Base-by-base conservation (phyloP, 2,888 invertebrate species). In the Drosophila melanosoma region DNA sequence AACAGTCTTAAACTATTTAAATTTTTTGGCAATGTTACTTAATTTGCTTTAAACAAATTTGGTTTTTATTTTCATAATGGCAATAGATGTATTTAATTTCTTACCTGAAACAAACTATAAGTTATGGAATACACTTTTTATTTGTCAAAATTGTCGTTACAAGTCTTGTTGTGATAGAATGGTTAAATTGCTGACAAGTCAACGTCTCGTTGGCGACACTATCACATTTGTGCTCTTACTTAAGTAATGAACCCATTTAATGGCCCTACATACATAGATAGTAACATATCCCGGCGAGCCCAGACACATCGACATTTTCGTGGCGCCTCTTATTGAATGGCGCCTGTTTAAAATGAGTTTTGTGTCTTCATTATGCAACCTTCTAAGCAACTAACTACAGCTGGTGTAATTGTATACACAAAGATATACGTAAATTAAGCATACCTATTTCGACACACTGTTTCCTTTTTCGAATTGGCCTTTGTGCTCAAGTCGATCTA, bases 401-500 rank as follows among this genome's bases (percentile, higher is more conserved):
- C 60, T 78, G 73, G 26, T 20, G 29, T 65, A 54, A 63, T 56
- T 32, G 52, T 63, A 73, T 42, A 40, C 48, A 51, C n/a, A 33
- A 33, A 40, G 45, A 35, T 26, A 45, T 23, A 20, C n/a, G 15
- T 15, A 26, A 33, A 33, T 29, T 35, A 40, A 40, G 15, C 17
- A 33, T 48, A 49, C 5, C 48, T 29, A 48, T 33, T 57, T 8
- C 4, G 26, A 23, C 17, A 33, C 38, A 51, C 32, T 68, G 57
- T 48, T 63, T 20, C 26, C 42, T 23, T 45, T 10, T 15, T 52
- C 36, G 58, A 15, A 23, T 48, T 33, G 62, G 23, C 20, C 69
- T 63, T 52, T 86, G 87, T 85, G 74, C 69, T 68, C 66, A 83
- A 77, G 81, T 66, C 75, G 76, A 83, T 89, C 82, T 75, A 87